Evolutionary conservation across 92 coral and sea anemone genomes (phyloP).

Genomic region (Phenganax subtilis): DNA sequence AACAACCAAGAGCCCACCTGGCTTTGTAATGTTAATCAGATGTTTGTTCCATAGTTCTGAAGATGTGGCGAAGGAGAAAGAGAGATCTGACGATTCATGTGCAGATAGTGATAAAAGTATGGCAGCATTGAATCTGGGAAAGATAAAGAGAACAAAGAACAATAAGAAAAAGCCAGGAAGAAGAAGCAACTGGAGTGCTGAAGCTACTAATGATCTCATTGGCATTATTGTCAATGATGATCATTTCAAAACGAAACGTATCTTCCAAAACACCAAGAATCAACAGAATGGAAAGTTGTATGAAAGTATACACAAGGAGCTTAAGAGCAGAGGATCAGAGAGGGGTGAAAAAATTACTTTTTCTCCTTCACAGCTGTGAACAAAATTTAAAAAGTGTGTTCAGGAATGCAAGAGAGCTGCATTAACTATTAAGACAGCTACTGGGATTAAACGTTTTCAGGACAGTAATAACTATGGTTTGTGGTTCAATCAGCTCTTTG

Average conservation of each 20-base stretch:
- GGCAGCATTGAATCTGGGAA: background rate
- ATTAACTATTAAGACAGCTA: conserved; percentile 17
- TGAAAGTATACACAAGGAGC: conserved; percentile 10
- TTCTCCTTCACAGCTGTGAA: background rate
- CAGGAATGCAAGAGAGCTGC: conserved; percentile 16
- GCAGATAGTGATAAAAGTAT: background rate
- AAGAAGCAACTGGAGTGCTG: conserved; percentile 35
- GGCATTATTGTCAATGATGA: conserved; percentile 43
- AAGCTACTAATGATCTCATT: conserved; percentile 37
- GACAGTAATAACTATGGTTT: conserved; percentile 8
- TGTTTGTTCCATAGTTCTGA: background rate
- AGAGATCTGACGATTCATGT: conserved; percentile 1
- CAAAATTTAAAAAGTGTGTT: conserved; percentile 25
- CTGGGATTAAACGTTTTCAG: conserved; percentile 19
- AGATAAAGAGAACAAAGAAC: background rate
- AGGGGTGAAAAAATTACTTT: background rate
- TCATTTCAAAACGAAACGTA: conserved; percentile 23
- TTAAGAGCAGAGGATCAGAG: background rate
- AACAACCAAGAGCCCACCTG: too few species aligned
- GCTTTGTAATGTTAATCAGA: too few species aligned
- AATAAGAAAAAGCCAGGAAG: conserved; percentile 35
- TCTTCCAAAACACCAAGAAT: conserved; percentile 4
- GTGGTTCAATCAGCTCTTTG: conserved; percentile 11
- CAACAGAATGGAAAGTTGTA: conserved; percentile 10
- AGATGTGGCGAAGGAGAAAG: background rate